A percentile compares a stretch with the other conserved stretches of the same genome.
Conservation (phyloP, 2,113 vertebrate species). For the Aphelocoma coerulescens region DNA sequence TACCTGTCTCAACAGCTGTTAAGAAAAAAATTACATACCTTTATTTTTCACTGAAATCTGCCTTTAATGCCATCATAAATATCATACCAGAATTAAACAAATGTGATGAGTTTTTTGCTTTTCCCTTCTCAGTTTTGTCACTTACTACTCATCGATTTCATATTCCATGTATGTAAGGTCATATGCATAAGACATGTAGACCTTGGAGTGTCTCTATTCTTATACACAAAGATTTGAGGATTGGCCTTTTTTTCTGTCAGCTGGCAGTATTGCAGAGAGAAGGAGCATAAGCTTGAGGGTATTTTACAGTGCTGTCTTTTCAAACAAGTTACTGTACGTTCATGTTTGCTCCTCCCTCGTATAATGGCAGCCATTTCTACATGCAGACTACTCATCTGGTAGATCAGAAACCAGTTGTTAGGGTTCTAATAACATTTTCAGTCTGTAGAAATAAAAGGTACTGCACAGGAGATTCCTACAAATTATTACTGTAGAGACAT, state of each 20-base stretch:
- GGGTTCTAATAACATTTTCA: neutral
- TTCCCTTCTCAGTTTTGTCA: neutral
- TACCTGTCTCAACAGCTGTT: slow-evolving; percentile 64
- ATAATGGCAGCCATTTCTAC: neutral
- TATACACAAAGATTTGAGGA: neutral
- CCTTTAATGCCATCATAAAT: slow-evolving; percentile 39
- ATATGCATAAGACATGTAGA: neutral
- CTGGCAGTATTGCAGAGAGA: neutral
- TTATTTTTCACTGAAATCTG: slow-evolving; percentile 55
- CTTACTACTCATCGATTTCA: neutral
- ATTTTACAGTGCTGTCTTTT: neutral
- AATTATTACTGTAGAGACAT: neutral
- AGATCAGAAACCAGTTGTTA: neutral
- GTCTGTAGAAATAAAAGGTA: neutral
- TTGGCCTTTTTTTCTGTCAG: neutral
- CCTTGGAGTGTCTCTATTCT: neutral
- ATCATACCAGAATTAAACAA: slow-evolving; percentile 47
- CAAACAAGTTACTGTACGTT: neutral
- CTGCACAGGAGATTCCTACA: neutral
- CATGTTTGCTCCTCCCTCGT: neutral
- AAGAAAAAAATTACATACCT: slow-evolving; percentile 38
- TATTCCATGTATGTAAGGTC: neutral
- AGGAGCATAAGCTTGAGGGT: neutral
- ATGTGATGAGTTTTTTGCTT: neutral
- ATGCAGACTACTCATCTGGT: neutral